These are phyloP conservation scores for Subacronicta megacephala DNA, from an alignment of 2,888 invertebrate species.

Conservation along the genomic window DNA sequence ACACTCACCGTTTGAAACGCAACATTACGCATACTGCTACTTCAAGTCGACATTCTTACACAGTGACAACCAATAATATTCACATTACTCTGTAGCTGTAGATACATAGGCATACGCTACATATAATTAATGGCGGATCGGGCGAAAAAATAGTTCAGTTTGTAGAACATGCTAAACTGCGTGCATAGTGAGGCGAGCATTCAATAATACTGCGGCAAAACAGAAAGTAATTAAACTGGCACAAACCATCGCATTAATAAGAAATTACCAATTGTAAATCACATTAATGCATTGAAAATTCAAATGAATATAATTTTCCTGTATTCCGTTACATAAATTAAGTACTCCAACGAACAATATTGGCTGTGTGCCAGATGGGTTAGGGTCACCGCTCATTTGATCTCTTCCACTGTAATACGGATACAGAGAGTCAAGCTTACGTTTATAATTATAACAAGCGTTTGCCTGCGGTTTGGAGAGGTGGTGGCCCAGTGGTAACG, in stretches of 20 bases:
- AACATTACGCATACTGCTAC: no score
- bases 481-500: no score
- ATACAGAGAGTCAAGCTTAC: slow-evolving; percentile 1
- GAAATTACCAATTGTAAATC: slow-evolving; percentile 52
- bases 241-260: slow-evolving; percentile 43
- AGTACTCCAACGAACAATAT: slow-evolving; percentile 61
- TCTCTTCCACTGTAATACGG: slow-evolving; percentile 13
- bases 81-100: no score
- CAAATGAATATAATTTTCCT: slow-evolving; percentile 67
- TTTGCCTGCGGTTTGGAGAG: no score
- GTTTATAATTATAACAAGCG: not conserved
- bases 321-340: slow-evolving; percentile 72
- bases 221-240: slow-evolving; percentile 42
- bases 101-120: no score
- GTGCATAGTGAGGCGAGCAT: no score
- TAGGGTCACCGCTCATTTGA: slow-evolving; percentile 36
- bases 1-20: no score
- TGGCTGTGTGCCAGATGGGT: slow-evolving; percentile 62
- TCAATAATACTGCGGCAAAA: slow-evolving; percentile 25
- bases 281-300: slow-evolving; percentile 56
- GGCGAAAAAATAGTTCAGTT: no score
- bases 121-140: no score
- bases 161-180: no score
- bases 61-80: no score
- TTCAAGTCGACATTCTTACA: no score